Conservation (phyloP, 1,140 invertebrate genomes). For the Eupristina koningsbergeri region DNA sequence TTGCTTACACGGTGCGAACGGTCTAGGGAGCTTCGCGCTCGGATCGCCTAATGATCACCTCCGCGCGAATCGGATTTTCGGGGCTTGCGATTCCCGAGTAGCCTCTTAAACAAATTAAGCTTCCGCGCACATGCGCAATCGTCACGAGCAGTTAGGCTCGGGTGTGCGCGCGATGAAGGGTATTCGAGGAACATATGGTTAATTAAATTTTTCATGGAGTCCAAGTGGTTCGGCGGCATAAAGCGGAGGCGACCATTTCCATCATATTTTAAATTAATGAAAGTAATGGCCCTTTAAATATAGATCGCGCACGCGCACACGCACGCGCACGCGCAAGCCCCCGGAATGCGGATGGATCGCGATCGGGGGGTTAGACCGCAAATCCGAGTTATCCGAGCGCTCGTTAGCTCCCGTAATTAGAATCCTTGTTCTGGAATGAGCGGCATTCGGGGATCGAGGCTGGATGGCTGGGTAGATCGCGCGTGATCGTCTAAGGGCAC, state of each 20-base stretch:
- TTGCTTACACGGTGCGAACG: background rate
- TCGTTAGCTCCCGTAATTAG: background rate
- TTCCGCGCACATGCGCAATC: background rate
- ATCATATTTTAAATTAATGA: too few species aligned
- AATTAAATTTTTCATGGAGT: background rate
- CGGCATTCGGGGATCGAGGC: background rate
- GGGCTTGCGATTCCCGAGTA: background rate
- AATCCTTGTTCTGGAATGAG: too few species aligned
- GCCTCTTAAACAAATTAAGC: too few species aligned
- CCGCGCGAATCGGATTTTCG: background rate
- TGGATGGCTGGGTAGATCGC: background rate
- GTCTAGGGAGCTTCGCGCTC: background rate
- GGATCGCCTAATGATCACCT: background rate
- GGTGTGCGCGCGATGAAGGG: background rate
- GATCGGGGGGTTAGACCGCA: too few species aligned
- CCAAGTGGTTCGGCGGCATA: background rate
- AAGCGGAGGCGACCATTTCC: too few species aligned
- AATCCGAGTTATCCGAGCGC: background rate
- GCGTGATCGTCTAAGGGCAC: slow-evolving; percentile 50
- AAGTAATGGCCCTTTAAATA: too few species aligned
- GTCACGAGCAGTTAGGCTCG: background rate
- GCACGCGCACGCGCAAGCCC: too few species aligned
- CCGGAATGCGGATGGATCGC: too few species aligned
- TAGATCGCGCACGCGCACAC: too few species aligned
- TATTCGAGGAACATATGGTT: background rate